Percentiles rank a stretch among this genome's conserved stretches.
Evolutionary conservation across 2,888 invertebrate species (phyloP).

Genomic region (Homarus gammarus): DNA sequence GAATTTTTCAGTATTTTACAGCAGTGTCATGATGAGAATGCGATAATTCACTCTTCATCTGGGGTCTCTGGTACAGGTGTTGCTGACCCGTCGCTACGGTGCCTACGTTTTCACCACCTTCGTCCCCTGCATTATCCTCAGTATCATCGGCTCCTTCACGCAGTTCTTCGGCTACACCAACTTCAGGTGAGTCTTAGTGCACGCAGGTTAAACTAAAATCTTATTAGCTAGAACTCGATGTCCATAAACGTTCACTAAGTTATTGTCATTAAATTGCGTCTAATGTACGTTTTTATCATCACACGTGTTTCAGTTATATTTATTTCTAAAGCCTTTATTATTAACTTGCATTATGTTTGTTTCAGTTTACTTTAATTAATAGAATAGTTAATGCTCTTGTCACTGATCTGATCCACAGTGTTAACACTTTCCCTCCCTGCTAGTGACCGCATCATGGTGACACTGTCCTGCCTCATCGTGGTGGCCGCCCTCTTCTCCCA

Average conservation of each 20-base stretch:
- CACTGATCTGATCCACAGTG: no score
- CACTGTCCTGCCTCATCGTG: conserved; percentile 4
- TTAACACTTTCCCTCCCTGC: neutral
- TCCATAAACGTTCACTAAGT: no score
- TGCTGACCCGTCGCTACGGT: neutral
- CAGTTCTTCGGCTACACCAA: neutral
- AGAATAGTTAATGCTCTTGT: neutral
- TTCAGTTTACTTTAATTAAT: neutral
- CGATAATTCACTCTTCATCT: no score
- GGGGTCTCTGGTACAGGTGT: no score
- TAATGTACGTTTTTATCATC: neutral
- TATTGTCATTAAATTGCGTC: no score
- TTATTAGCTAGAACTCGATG: no score
- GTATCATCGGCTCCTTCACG: neutral
- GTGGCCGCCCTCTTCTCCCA: conserved; percentile 11
- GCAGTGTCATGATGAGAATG: no score
- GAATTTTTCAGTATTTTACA: no score
- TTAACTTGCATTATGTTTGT: neutral
- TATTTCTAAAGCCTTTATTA: neutral
- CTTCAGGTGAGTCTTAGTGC: neutral
- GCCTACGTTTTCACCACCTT: neutral
- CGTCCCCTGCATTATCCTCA: neutral
- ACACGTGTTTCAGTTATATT: no score
- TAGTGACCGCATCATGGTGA: conserved; percentile 25
- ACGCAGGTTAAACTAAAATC: no score